phyloP scores from a whole-genome alignment of 2,797 vertebrate genomes.

The Artibeus lituratus region DNA sequence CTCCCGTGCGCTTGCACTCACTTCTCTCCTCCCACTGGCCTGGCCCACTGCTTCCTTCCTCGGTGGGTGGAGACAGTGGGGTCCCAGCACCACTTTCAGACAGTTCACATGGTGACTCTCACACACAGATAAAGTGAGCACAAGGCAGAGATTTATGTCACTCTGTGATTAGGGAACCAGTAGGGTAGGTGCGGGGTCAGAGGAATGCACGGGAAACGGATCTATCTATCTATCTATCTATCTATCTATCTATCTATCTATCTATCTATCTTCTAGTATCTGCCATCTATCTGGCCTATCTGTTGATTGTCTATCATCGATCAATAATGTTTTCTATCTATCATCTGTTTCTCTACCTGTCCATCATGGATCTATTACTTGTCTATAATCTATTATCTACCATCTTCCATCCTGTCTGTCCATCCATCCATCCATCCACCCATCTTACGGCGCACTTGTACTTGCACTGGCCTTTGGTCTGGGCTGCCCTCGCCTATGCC shows the following conservation, averaged over 20 bases:
- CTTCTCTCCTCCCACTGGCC: not conserved
- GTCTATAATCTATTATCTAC: not conserved
- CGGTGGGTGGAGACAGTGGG: not conserved
- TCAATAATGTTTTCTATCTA: too few relatives aligned
- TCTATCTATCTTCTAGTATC: too few relatives aligned
- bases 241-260: too few relatives aligned
- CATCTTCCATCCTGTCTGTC: not conserved
- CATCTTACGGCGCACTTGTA: fast-evolving
- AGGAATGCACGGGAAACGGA: not conserved
- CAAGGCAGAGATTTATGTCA: not conserved
- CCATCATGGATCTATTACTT: not conserved
- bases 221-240: not conserved
- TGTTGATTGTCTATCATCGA: too few relatives aligned
- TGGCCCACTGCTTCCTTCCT: not conserved
- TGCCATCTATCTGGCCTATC: not conserved
- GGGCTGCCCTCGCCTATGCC: not conserved
- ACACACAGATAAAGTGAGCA: not conserved
- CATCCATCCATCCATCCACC: too few relatives aligned
- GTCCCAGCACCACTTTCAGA: not conserved
- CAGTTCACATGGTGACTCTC: not conserved
- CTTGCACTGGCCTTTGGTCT: not conserved
- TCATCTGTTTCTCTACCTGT: not conserved
- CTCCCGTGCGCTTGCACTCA: not conserved
- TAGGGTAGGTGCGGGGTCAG: not conserved
- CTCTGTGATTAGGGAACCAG: not conserved